Evolutionary conservation across 2,888 invertebrate genomes (phyloP).

Genomic region (Pachymerium ferrugineum): DNA sequence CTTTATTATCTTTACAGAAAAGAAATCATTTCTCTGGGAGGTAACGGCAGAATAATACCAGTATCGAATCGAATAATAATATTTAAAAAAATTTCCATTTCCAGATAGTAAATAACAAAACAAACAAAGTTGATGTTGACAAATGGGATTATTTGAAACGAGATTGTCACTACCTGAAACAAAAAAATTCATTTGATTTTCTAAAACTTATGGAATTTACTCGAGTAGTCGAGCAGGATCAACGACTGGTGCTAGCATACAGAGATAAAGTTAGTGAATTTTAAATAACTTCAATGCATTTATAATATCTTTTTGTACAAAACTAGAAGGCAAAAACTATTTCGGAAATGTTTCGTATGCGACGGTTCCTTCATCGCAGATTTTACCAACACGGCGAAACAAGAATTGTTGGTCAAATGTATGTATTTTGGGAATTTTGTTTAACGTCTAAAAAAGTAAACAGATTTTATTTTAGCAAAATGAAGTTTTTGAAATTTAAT

Average conservation of each 20-base stretch:
- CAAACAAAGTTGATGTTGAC: slow-evolving; percentile 60
- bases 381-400: slow-evolving; percentile 53
- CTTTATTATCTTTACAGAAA: no score
- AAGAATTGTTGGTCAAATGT: slow-evolving; percentile 51
- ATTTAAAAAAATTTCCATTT: neutral
- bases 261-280: neutral
- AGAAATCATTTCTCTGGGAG: neutral
- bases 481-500: no score
- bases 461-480: neutral
- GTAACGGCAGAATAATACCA: neutral
- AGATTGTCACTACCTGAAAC: slow-evolving; percentile 52
- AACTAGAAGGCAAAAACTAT: slow-evolving; percentile 48
- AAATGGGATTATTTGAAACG: slow-evolving; percentile 63
- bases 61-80: neutral
- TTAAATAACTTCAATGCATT: neutral
- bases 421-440: slow-evolving; percentile 38
- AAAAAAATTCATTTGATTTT: slow-evolving; percentile 51
- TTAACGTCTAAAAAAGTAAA: no score
- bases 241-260: neutral
- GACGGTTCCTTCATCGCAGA: slow-evolving; percentile 50
- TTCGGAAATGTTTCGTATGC: slow-evolving; percentile 51
- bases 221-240: neutral
- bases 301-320: neutral
- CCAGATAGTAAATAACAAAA: slow-evolving; percentile 57
- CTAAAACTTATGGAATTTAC: slow-evolving; percentile 48